Evolutionary conservation across 2,797 vertebrate species (phyloP).

Genomic region (Acanthurus leucopareius): DNA sequence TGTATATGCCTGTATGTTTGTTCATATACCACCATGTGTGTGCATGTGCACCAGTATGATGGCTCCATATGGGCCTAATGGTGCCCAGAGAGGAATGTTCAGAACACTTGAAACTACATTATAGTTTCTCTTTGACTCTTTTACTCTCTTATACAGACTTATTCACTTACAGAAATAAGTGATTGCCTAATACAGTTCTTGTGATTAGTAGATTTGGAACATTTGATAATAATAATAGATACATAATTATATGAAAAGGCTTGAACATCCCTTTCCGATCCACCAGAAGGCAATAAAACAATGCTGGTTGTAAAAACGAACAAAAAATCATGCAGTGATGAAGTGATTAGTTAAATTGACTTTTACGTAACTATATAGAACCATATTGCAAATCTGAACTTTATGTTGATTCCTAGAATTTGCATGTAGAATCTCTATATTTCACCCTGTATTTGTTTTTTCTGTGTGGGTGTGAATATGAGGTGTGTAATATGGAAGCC

Average conservation of each 20-base stretch:
- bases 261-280: conserved; percentile 5
- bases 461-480: conserved; percentile 54
- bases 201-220: conserved; percentile 43
- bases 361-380: conserved; percentile 28
- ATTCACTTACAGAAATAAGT: conserved; percentile 21
- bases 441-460: conserved; percentile 51
- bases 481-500: conserved; percentile 58
- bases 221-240: conserved; percentile 24
- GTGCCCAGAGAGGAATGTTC: conserved; percentile 46
- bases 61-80: conserved; percentile 76
- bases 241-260: conserved; percentile 5
- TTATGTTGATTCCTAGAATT: conserved; percentile 44
- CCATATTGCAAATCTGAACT: conserved; percentile 46
- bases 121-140: conserved; percentile 40
- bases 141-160: conserved; percentile 21
- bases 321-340: conserved; percentile 31
- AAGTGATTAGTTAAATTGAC: conserved; percentile 31
- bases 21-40: conserved; percentile 15
- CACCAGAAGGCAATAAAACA: conserved; percentile 18
- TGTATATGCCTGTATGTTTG: neutral
- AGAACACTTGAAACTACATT: conserved; percentile 44
- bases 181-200: conserved; percentile 31
- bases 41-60: conserved; percentile 22
- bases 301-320: conserved; percentile 18
- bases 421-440: conserved; percentile 45